Evolutionary conservation across 1,140 invertebrate genomes (phyloP), one percentile per base, ranked within the genome.

Genomic region (Lerema accius): DNA sequence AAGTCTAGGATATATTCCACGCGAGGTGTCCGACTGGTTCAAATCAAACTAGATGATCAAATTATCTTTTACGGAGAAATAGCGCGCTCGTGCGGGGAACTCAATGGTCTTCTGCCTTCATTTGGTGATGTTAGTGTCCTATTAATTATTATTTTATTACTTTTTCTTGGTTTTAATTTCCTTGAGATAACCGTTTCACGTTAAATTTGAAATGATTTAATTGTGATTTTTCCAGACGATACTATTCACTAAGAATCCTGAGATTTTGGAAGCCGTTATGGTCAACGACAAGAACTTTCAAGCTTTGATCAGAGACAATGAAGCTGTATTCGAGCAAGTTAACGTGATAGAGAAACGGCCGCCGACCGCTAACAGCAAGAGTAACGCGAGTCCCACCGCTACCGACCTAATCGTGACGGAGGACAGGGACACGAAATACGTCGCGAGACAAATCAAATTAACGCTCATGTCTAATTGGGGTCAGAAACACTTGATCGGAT

Each of bases 1-100:
- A 96, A 97, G 84, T 96, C 95, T 0, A 90, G 96, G 63, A 96
- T 96, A 65, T 95, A 97, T 90, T 96, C 95, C 0, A 94, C 94
- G 63, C 92, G 95, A 65, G 96, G 96, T 63, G 94, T 93, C 7
- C 94, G 93, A 75, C 91, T 96, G 73, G 87, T 96, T 2, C 90
- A 93, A 35, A 94, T 97, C n/a, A 92, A 90, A 53, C 78, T 97
- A 46, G 95, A 97, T 77, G 93, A 93, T 17, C 76, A 85, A 35
- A 67, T 92, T 2, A 95, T 96, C 70, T 97, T 97, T 82, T 92
- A 93, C 71, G 96, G 96, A n/a, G 96, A 96, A 89, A 96, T 97
- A 55, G 94, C 95, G 0, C 89, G 94, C 73, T 95, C 96, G 1
- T 94, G 93, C 79, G 95, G 95, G 0, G 94, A 94, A 39, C 92